Evolutionary conservation across 2,797 vertebrate species (phyloP).

Genomic region (Rhabdomys pumilio): DNA sequence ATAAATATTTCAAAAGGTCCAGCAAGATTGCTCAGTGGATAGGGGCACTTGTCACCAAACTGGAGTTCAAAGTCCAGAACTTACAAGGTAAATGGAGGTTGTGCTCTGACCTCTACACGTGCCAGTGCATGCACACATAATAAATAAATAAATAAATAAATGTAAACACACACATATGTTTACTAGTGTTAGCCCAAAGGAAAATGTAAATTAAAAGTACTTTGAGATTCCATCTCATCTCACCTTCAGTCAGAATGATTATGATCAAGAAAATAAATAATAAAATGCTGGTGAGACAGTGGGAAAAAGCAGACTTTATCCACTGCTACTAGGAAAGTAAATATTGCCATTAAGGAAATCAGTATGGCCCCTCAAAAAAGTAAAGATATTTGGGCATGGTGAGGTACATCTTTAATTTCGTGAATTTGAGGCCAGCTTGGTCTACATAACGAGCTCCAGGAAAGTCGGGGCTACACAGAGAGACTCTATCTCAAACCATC

Average conservation of each 20-base stretch:
- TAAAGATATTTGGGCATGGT: background rate
- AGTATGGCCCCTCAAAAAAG: background rate
- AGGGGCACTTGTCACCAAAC: background rate
- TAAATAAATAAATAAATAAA: background rate
- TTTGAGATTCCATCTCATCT: background rate
- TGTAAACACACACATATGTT: background rate
- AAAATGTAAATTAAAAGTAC: background rate
- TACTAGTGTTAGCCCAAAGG: background rate
- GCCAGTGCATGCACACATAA: background rate
- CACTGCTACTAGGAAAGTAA: background rate
- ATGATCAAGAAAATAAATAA: background rate
- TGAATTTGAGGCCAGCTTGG: background rate
- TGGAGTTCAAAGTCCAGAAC: background rate
- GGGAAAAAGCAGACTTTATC: background rate
- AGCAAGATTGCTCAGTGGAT: background rate
- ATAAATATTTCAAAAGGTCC: background rate
- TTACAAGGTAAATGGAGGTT: background rate
- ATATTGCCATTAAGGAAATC: background rate
- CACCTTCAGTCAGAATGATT: background rate
- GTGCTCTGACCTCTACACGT: background rate
- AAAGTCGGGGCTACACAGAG: background rate
- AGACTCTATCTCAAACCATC: background rate
- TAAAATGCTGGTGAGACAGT: background rate
- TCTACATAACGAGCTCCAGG: background rate
- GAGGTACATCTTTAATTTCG: background rate